Base-by-base conservation (phyloP, 1,140 invertebrate species). In the Diorhabda sublineata region DNA sequence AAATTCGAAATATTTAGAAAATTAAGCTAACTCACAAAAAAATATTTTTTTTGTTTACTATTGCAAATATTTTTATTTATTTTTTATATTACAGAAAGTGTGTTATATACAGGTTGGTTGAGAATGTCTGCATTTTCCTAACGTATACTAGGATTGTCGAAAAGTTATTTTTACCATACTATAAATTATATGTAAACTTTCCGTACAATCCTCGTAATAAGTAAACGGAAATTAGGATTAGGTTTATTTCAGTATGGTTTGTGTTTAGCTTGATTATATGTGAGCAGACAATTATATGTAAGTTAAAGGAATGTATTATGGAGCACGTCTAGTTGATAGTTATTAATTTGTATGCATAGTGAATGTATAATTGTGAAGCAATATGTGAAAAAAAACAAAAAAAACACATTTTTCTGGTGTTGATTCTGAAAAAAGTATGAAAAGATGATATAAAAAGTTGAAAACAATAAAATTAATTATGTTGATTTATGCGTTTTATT, bases 381-480 rank as follows among this genome's bases (percentile, higher is more conserved):
- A 65, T 11, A 65, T 52, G 47, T 52, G 47, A 52, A 52, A n/a
- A 26, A 26, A 26, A 26, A 26, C 0, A 26, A 26, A 26, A 26
- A 26, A 52, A 52, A 52, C 47, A 52, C 47, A 64, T 63, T 45
- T 47, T 58, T 58, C 11, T 64, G 60, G 68, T 69, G 56, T 69
- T 69, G 61, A 61, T 42, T 63, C 57, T 60, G 5, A 68, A 69
- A 67, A 65, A 73, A 69, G 52, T 65, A 70, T 65, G 69, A 71
- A 73, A 74, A 74, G 64, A 52, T 8, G 64, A 69, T 71, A 69
- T 68, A 71, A 74, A 74, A 74, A 71, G 65, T 70, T 71, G 68
- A 74, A 73, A 73, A 74, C 66, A 72, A 72, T 71, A 71, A 73
- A 74, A 69, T 67, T 69, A 68, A 71, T 69, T 70, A 71, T 69